phyloP scores from a whole-genome alignment of 1,140 invertebrate species.

The Campoletis sonorensis region DNA sequence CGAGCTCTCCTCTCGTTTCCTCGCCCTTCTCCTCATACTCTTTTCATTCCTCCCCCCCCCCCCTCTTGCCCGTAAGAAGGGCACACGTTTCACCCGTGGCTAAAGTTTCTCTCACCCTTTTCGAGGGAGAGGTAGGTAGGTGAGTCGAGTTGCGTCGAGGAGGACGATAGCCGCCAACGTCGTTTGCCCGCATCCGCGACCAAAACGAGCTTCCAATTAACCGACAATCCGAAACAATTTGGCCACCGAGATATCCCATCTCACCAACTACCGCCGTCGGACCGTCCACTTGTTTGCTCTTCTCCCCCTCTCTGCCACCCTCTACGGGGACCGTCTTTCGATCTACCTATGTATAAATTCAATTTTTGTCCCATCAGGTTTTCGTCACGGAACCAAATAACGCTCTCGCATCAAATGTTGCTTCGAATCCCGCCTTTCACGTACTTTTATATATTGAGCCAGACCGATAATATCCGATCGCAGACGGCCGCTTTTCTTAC shows the following conservation, averaged over 20 bases:
- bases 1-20: constrained; percentile 2
- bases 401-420: too few species aligned
- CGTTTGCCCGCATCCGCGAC: constrained; percentile 9
- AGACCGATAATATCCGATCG: too few species aligned
- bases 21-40: constrained; percentile 12
- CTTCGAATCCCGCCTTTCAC: too few species aligned
- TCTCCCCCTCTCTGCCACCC: background rate
- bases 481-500: too few species aligned
- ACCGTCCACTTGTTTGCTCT: background rate
- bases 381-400: too few species aligned
- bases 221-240: constrained; percentile 75
- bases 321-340: too few species aligned
- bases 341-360: too few species aligned
- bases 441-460: too few species aligned
- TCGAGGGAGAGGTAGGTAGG: too few species aligned
- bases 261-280: constrained; percentile 47
- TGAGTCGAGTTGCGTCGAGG: background rate
- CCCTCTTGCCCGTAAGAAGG: background rate
- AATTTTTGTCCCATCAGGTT: too few species aligned
- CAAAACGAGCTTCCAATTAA: constrained; percentile 73
- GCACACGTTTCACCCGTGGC: constrained; percentile 36
- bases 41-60: background rate
- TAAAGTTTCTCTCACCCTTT: constrained; percentile 32
- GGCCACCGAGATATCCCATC: constrained; percentile 69
- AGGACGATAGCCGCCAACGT: constrained; percentile 58